These are phyloP conservation scores for Heliopora coerulea DNA, from an alignment of 92 coral and sea anemone genomes.

Conservation along the genomic window DNA sequence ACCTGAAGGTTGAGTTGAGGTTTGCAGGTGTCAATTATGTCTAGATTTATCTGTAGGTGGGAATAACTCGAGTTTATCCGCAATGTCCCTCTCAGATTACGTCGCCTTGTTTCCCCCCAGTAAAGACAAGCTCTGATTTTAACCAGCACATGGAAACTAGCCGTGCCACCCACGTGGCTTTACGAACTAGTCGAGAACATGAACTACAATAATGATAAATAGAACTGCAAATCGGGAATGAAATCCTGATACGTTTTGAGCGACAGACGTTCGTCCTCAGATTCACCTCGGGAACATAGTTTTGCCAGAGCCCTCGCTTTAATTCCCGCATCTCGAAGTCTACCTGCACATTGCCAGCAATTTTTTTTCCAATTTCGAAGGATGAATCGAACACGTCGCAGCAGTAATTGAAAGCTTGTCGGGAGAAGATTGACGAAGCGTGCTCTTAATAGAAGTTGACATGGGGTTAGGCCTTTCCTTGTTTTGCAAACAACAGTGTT, in stretches of 20 bases:
- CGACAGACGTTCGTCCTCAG: not conserved
- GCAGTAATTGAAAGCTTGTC: conserved; percentile 25
- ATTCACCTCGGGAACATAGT: not conserved
- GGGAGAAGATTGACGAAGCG: conserved; percentile 33
- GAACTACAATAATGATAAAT: not conserved
- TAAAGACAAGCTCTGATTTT: conserved; percentile 4
- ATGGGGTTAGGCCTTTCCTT: not conserved
- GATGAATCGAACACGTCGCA: conserved; percentile 4
- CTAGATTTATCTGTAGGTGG: conserved; percentile 38
- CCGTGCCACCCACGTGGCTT: conserved; percentile 42
- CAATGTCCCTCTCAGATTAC: conserved; percentile 37
- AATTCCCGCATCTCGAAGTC: not conserved
- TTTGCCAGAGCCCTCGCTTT: not conserved
- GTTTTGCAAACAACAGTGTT: conserved; percentile 33
- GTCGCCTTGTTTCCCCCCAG: conserved; percentile 18
- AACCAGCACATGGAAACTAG: conserved; percentile 7
- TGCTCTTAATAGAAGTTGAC: conserved; percentile 26
- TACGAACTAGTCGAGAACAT: not conserved
- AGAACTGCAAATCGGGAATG: not conserved
- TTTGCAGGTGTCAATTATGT: conserved; percentile 29
- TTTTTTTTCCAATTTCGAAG: not conserved
- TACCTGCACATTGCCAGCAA: not conserved
- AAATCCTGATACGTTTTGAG: not conserved
- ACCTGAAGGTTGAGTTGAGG: conserved; percentile 1
- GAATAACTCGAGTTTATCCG: conserved; percentile 10